These are phyloP conservation scores for Carterocephalus palaemon DNA, from an alignment of 2,888 invertebrate species.

Conservation along the genomic window DNA sequence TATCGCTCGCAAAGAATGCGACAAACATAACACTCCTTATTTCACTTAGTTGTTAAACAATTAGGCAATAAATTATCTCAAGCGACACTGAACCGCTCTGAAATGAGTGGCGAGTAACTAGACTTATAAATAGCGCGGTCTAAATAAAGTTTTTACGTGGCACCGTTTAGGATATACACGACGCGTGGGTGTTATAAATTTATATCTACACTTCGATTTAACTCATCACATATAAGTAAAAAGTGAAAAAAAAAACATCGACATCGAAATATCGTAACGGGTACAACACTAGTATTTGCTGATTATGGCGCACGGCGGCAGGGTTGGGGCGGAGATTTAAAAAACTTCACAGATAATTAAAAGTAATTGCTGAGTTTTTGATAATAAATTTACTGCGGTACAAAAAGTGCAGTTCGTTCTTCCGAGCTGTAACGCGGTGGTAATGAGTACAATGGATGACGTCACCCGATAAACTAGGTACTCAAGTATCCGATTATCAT, in stretches of 20 bases:
- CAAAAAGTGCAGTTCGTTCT: conserved; percentile 23
- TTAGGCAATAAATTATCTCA: conserved; percentile 27
- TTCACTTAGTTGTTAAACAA: conserved; percentile 24
- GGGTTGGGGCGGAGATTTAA: conserved; percentile 34
- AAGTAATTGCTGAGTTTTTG: conserved; percentile 20
- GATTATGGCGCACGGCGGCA: conserved; percentile 49
- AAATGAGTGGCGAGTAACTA: conserved; percentile 27
- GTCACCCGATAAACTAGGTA: conserved; percentile 41
- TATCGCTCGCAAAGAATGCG: conserved; percentile 7
- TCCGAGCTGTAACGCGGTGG: conserved; percentile 16
- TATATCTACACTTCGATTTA: conserved; percentile 6
- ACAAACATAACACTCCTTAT: conserved; percentile 15
- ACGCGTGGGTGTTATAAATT: conserved; percentile 19
- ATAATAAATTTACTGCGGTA: conserved; percentile 11
- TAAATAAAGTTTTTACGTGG: conserved; percentile 28
- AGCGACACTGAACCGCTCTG: conserved; percentile 28
- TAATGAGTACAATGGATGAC: conserved; percentile 52
- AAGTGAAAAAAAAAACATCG: conserved; percentile 34
- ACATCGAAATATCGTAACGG: conserved; percentile 38
- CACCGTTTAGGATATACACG: conserved; percentile 23
- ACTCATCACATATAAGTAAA: not conserved
- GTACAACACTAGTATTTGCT: conserved; percentile 51
- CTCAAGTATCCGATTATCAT: conserved; percentile 17
- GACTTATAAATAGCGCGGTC: conserved; percentile 32
- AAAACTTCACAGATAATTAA: conserved; percentile 26